Base-by-base conservation (phyloP, 1,140 invertebrate genomes). In the Papilio polyxenes region DNA sequence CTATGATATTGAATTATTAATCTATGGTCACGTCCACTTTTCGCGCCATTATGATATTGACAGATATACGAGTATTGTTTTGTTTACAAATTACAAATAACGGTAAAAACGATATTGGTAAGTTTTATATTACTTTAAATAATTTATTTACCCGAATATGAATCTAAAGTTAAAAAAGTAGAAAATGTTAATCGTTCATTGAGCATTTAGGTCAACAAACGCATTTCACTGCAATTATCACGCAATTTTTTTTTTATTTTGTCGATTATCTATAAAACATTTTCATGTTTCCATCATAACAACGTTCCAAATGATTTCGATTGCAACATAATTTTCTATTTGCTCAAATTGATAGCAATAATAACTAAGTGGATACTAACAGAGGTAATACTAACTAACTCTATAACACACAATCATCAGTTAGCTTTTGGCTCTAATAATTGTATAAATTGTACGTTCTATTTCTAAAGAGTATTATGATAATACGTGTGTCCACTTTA, bases 1-100 rank as follows among this genome's bases (percentile, higher is more conserved):
- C 40, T 48, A 40, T 49, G 59, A 80, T 80, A 80, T 80, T 80
- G 44, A 80, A 62, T 80, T 65, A 65, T 80, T 80, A 80, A 62
- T 62, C 56, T 65, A 48, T 80, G 56, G 31, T 65, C 15, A 7
- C 40, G 37, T 80, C 59, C 44, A 59, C 77, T 65, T 80, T 80
- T 80, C 59, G 56, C 78, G 78, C 78, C 78, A 69, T 80, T 79
- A 48, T 15, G 56, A 72, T 48, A 48, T 17, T 75, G 37, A 75
- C 44, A 44, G 72, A 75, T 48, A 11, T 17, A 44, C 7, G 17
- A 48, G 40, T 75, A 31, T 23, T 65, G 20, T 3, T 65, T 65
- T 65, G 10, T 65, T 65, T 11, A 31, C 23, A 31, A 65, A 65
- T 4, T 44, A 44, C 40, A 65, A 65, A 20, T 65, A 65, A 65